Conservation (phyloP, 2,113 vertebrate genomes). For the Beaufortia kweichowensis region DNA sequence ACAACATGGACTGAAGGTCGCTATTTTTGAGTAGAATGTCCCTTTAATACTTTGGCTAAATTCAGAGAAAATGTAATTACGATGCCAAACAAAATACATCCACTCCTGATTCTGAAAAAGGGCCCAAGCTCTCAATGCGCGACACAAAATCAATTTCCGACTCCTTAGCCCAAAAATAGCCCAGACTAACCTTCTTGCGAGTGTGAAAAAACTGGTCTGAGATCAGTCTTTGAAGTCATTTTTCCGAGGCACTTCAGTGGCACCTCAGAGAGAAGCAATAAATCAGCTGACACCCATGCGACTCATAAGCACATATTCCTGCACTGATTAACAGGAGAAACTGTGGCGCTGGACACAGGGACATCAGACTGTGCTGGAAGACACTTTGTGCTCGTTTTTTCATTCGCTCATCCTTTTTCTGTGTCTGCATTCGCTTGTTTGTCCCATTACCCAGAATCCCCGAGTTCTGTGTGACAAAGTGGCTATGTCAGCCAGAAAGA, state of each 20-base stretch:
- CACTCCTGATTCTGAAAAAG: not conserved
- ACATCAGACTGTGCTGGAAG: not conserved
- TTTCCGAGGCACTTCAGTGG: constrained; percentile 56
- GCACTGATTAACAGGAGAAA: constrained; percentile 68
- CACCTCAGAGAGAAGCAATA: constrained; percentile 67
- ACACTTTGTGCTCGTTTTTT: constrained; percentile 19
- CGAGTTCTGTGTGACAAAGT: constrained; percentile 45
- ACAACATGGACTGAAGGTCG: too few species aligned
- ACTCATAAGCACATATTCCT: constrained; percentile 62
- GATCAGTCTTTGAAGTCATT: constrained; percentile 61
- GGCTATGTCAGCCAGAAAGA: constrained; percentile 39
- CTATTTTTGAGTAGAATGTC: not conserved
- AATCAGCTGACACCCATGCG: constrained; percentile 67
- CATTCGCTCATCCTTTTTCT: not conserved
- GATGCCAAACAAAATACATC: constrained; percentile 7
- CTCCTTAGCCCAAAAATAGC: constrained; percentile 20
- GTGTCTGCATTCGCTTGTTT: constrained; percentile 6
- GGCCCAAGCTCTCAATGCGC: not conserved
- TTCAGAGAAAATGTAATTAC: not conserved
- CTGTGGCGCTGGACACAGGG: constrained; percentile 42
- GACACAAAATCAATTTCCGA: constrained; percentile 12
- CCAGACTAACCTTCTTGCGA: constrained; percentile 9
- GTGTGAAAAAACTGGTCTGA: constrained; percentile 10
- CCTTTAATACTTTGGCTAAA: not conserved
- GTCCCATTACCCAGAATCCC: constrained; percentile 35